These are phyloP conservation scores for Centropus bengalensis DNA, from an alignment of 2,113 vertebrate species.

Conservation along the genomic window DNA sequence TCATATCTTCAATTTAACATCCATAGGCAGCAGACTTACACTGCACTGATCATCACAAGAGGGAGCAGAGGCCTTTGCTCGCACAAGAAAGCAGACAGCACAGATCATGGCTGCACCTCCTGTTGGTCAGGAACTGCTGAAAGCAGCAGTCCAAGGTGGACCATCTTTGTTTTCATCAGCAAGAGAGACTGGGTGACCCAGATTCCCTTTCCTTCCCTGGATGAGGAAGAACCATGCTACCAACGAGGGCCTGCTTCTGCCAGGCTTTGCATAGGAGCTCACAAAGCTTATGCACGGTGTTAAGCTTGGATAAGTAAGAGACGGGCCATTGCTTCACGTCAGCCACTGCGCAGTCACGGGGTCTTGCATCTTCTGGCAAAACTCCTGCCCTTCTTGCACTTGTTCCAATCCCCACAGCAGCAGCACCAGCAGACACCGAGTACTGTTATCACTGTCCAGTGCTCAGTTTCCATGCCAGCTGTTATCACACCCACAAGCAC, in stretches of 20 bases:
- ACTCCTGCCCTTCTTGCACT: background rate
- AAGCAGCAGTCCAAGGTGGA: background rate
- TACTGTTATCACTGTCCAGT: background rate
- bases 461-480: background rate
- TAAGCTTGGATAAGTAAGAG: background rate
- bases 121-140: background rate
- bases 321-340: background rate
- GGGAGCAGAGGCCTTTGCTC: background rate
- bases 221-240: fast-evolving
- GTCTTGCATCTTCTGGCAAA: background rate
- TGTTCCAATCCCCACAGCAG: background rate
- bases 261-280: background rate
- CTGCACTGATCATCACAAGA: background rate
- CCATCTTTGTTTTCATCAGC: background rate
- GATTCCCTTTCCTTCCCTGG: background rate
- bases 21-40: background rate
- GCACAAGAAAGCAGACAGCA: background rate
- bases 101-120: fast-evolving
- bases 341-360: background rate
- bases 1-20: background rate
- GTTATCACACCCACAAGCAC: background rate
- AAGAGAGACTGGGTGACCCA: background rate
- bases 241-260: background rate
- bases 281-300: background rate
- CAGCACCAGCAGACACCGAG: background rate